These are phyloP conservation scores for Platalea minor DNA, from an alignment of 2,797 vertebrate genomes.

Conservation along the genomic window DNA sequence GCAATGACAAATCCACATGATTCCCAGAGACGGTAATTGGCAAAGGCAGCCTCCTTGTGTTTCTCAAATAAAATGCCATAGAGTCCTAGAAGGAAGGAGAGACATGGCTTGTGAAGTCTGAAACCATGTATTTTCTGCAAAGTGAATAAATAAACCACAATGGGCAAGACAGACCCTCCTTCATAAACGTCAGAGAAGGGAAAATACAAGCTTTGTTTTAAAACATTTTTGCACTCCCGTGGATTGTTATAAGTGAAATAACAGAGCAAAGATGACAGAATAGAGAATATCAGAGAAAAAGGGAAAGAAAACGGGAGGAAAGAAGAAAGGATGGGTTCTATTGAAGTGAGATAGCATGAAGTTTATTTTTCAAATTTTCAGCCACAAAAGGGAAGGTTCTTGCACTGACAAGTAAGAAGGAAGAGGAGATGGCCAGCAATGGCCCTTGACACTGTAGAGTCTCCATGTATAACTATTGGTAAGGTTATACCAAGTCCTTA, in stretches of 20 bases:
- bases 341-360: neutral
- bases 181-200: neutral
- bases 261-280: neutral
- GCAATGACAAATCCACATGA: conserved; percentile 89
- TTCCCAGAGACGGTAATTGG: conserved; percentile 95
- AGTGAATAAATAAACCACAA: neutral
- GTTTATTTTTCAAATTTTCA: neutral
- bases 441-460: neutral
- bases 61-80: conserved; percentile 87
- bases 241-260: neutral
- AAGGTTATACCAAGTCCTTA: neutral
- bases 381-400: neutral
- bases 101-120: neutral
- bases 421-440: neutral
- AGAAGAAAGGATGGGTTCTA: neutral
- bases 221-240: neutral
- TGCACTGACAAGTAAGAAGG: neutral
- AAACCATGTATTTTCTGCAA: neutral
- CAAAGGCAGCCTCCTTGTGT: conserved; percentile 90
- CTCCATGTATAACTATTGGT: neutral
- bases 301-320: neutral
- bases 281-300: neutral
- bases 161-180: neutral
- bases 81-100: conserved; percentile 77
- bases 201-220: neutral